phyloP scores from a whole-genome alignment of 2,113 vertebrate species.

The Xiphophorus hellerii region DNA sequence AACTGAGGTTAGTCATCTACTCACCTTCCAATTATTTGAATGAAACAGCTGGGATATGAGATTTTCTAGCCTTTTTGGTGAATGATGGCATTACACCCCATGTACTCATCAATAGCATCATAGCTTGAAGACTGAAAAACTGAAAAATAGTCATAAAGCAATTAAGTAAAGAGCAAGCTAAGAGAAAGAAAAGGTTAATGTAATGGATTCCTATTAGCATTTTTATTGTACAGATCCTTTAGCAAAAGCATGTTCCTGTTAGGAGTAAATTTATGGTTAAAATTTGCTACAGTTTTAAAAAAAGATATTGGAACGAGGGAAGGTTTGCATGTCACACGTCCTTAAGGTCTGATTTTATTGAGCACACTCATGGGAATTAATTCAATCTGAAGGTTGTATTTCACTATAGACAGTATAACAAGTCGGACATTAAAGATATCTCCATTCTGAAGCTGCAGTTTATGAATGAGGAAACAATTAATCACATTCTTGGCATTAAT shows the following conservation, averaged over 20 bases:
- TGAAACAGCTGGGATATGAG: too few relatives aligned
- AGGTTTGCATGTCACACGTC: conserved; percentile 13
- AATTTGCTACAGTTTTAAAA: conserved; percentile 20
- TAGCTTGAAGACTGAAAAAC: conserved; percentile 28
- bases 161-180: conserved; percentile 30
- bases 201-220: neutral
- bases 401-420: neutral
- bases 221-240: conserved; percentile 20
- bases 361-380: neutral
- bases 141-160: conserved; percentile 10
- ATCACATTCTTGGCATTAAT: too few relatives aligned
- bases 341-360: conserved; percentile 7
- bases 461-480: neutral
- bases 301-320: conserved; percentile 3
- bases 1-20: too few relatives aligned
- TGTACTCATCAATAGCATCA: conserved; percentile 17
- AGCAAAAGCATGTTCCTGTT: conserved; percentile 37
- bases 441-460: neutral
- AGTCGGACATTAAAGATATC: neutral
- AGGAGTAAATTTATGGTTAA: conserved; percentile 20
- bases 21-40: too few relatives aligned
- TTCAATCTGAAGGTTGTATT: neutral
- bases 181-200: conserved; percentile 5
- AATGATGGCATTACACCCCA: neutral
- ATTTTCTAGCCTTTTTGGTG: neutral